A percentile compares a stretch with the other conserved stretches of the same genome.
phyloP scores from a whole-genome alignment of 2,113 vertebrate genomes.

The Chauna torquata region DNA sequence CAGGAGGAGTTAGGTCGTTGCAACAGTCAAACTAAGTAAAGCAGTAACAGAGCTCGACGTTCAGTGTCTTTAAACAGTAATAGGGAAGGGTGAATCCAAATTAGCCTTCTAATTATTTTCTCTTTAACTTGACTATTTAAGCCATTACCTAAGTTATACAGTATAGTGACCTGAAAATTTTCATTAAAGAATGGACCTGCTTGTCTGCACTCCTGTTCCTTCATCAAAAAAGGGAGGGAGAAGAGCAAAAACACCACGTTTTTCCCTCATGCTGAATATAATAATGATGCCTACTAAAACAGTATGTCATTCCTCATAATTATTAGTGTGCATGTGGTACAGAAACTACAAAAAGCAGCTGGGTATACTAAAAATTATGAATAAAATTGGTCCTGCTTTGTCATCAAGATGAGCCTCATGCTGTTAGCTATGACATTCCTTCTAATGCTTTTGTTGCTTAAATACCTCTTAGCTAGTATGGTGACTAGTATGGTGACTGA shows the following conservation, averaged over 20 bases:
- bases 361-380: background rate
- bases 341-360: background rate
- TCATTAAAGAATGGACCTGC: background rate
- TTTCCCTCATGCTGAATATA: background rate
- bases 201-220: background rate
- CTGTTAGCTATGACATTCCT: background rate
- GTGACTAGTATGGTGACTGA: background rate
- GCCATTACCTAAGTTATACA: conserved; percentile 25
- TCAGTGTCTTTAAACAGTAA: background rate
- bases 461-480: background rate
- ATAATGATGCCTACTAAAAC: background rate
- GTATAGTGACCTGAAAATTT: background rate
- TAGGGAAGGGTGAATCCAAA: conserved; percentile 25
- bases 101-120: conserved; percentile 40
- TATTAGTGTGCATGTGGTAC: background rate
- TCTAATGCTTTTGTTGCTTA: background rate
- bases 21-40: background rate
- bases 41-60: background rate
- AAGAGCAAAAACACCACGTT: background rate
- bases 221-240: background rate
- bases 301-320: background rate
- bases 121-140: conserved; percentile 39
- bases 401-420: background rate
- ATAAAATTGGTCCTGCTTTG: background rate
- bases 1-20: background rate